Base-by-base conservation (phyloP, 2,113 vertebrate genomes). In the Stigmatopora nigra region DNA sequence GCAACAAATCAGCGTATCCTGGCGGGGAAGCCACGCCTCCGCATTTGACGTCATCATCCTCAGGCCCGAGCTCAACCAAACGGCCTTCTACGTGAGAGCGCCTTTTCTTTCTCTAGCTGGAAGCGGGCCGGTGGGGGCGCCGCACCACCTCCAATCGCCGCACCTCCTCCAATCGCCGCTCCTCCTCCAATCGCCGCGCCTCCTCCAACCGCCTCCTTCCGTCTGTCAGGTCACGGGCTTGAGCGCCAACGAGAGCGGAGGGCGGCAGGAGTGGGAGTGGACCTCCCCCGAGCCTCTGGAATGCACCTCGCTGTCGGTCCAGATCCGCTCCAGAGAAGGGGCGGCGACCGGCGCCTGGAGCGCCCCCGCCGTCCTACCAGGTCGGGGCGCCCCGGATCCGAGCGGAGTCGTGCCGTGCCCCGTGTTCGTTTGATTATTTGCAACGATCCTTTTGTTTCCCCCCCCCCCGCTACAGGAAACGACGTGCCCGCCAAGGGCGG, bases 1-100 rank as follows among this genome's bases (percentile, higher is more conserved):
- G 11, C 88, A 86, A 75, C 78, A 83, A 5, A 76, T 92, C 0
- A 76, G 68, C 41, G 67, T 92, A 61, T 84, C 84, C 48, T 92
- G 91, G 91, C 56, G 66, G 14, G 86, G 85, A 44, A 82, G 85
- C 53, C 41, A 20, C 7, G 78, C 69, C 10, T 57, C 75, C 1
- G 71, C 74, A 8, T 90, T 88, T 66, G 89, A 91, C 73, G 48
- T 91, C 58, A 65, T 88, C 66, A 86, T 92, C 53, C 69, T 85
- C 19, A 79, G 82, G 76, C 89, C 86, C 16, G 91, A 92, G 63
- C 45, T 90, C 20, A 86, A 82, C 69, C 67, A 84, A 70, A 85
- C 75, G 0, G 70, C 84, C 67, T 76, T 89, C 58, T 83, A 86
- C 3, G 89, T 91, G 78, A 87, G 88, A 22, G 13, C 20, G 11